Conservation (phyloP, 2,113 vertebrate genomes). For the Malurus alboscapulatus region DNA sequence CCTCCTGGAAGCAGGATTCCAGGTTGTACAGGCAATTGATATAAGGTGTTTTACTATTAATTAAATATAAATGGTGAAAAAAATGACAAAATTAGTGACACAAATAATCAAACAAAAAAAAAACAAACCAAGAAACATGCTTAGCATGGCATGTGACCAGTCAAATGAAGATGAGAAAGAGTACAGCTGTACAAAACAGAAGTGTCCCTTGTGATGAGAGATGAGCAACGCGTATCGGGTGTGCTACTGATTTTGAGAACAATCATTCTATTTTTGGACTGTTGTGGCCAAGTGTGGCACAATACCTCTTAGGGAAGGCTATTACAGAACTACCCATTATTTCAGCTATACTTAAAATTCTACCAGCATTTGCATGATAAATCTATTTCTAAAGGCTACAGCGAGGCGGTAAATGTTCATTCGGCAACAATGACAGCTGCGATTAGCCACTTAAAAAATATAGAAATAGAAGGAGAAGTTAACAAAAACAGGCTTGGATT, state of each 20-base stretch:
- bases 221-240: not conserved
- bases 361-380: slow-evolving; percentile 39
- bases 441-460: slow-evolving; percentile 13
- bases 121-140: not conserved
- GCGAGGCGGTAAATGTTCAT: not conserved
- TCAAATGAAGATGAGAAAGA: not conserved
- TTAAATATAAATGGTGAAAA: not conserved
- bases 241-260: slow-evolving; percentile 34
- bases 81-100: not conserved
- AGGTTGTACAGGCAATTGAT: not conserved
- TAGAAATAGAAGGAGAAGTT: slow-evolving; percentile 22
- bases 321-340: slow-evolving; percentile 40
- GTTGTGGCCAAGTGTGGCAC: slow-evolving; percentile 2
- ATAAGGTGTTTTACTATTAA: not conserved
- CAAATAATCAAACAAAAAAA: not conserved
- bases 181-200: slow-evolving; percentile 14
- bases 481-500: not conserved
- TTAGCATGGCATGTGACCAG: not conserved
- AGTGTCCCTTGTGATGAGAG: slow-evolving; percentile 14
- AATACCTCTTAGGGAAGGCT: slow-evolving; percentile 5
- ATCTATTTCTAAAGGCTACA: slow-evolving; percentile 47
- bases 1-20: not conserved
- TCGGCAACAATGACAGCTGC: slow-evolving; percentile 3
- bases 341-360: slow-evolving; percentile 47
- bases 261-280: slow-evolving; percentile 43